Percentiles rank a stretch among this genome's conserved stretches.
These are phyloP conservation scores for Erebia palarica DNA, from an alignment of 2,888 invertebrate genomes.

Conservation along the genomic window DNA sequence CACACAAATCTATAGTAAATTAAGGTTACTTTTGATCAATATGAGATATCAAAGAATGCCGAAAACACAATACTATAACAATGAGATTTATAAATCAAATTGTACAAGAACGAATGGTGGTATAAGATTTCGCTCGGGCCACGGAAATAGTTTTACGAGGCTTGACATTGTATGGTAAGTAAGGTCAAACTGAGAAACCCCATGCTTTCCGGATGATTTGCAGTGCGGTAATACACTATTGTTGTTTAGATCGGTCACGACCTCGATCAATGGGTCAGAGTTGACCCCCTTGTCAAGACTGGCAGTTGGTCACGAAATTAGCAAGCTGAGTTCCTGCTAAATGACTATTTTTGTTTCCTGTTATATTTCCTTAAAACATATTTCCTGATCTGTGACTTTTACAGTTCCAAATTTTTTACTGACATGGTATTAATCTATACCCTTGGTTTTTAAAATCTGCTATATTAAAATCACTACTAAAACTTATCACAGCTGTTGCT, in stretches of 20 bases:
- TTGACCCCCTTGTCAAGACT: constrained; percentile 51
- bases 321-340: not conserved
- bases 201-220: constrained; percentile 61
- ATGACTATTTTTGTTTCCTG: not conserved
- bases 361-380: constrained; percentile 5
- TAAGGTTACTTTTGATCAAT: not conserved
- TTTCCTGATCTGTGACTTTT: not conserved
- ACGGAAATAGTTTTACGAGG: constrained; percentile 28
- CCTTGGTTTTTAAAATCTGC: too few species aligned
- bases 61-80: not conserved
- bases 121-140: not conserved
- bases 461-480: too few species aligned
- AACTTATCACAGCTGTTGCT: too few species aligned
- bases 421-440: too few species aligned
- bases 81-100: not conserved
- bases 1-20: not conserved
- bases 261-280: constrained; percentile 64
- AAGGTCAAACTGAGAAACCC: constrained; percentile 56
- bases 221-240: constrained; percentile 57
- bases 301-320: constrained; percentile 45
- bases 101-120: not conserved
- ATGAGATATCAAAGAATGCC: not conserved
- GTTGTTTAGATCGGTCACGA: constrained; percentile 66
- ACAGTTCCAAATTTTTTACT: too few species aligned
- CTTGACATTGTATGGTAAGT: constrained; percentile 55